Percentiles rank a stretch among this genome's conserved stretches.
These are phyloP conservation scores for Margaritifera margaritifera DNA, from an alignment of 2,888 invertebrate genomes.

Conservation along the genomic window DNA sequence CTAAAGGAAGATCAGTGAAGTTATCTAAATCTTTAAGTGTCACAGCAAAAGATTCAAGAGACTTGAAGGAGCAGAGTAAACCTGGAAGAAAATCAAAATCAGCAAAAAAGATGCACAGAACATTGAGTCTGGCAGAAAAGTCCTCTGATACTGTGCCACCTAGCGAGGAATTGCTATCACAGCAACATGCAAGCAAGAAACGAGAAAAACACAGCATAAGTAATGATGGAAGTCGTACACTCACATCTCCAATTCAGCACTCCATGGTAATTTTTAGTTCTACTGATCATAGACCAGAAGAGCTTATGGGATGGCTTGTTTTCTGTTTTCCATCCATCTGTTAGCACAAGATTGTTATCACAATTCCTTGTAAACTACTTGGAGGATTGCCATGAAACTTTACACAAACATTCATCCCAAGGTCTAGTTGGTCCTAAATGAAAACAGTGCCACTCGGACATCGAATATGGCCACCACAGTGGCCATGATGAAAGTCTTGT, in stretches of 20 bases:
- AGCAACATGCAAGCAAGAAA: slow-evolving; percentile 9
- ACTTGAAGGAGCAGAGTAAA: slow-evolving; percentile 16
- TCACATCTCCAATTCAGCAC: slow-evolving; percentile 20
- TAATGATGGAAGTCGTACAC: slow-evolving; percentile 10
- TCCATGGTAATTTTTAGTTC: slow-evolving; percentile 17
- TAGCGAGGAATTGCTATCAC: slow-evolving; percentile 2
- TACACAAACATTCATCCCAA: no score
- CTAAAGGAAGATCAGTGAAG: slow-evolving; percentile 34
- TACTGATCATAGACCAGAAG: no score
- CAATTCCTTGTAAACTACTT: no score
- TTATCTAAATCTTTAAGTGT: slow-evolving; percentile 28
- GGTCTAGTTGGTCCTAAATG: no score
- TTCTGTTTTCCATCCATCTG: no score
- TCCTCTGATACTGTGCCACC: slow-evolving; percentile 3
- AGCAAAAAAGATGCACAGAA: slow-evolving; percentile 31
- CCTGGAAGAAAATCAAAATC: slow-evolving; percentile 34
- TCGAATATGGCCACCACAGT: no score
- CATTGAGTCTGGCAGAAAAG: slow-evolving; percentile 30
- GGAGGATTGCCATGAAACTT: no score
- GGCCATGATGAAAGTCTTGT: no score
- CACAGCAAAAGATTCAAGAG: slow-evolving; percentile 25
- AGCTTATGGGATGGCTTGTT: no score
- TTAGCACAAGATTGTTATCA: no score
- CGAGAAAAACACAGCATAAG: background rate
- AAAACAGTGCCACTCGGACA: no score